Conservation (phyloP, 2,797 vertebrate genomes). For the Enteromius trimaculatus region DNA sequence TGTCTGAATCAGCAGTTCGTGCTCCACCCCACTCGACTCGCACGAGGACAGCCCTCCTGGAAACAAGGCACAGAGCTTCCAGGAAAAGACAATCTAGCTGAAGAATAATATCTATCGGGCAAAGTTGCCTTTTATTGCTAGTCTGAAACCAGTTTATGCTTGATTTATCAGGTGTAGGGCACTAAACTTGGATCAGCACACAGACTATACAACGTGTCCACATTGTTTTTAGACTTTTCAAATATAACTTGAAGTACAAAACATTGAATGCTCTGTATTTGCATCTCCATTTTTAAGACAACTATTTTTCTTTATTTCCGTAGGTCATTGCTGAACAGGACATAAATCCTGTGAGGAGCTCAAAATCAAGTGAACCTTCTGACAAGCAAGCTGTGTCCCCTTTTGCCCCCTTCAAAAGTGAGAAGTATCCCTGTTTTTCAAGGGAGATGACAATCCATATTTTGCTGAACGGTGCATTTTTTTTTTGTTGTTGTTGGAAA, state of each 20-base stretch:
- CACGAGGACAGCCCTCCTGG: conserved; percentile 34
- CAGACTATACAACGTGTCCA: background rate
- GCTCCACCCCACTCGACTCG: conserved; percentile 28
- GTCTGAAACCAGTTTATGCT: background rate
- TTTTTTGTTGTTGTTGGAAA: conserved; percentile 39
- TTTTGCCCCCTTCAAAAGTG: conserved; percentile 60
- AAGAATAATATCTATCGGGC: conserved; percentile 10
- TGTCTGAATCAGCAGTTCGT: conserved; percentile 58
- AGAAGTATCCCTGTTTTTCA: conserved; percentile 68
- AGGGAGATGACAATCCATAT: conserved; percentile 75
- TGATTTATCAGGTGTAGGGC: conserved; percentile 12
- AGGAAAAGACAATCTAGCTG: conserved; percentile 24
- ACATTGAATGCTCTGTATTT: background rate
- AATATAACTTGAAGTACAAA: background rate
- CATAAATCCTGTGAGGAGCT: conserved; percentile 67
- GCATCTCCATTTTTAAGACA: background rate
- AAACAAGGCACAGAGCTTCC: conserved; percentile 3
- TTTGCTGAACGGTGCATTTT: conserved; percentile 57
- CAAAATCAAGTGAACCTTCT: conserved; percentile 44
- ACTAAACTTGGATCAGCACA: background rate
- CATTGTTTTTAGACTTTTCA: background rate
- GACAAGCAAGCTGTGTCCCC: conserved; percentile 56
- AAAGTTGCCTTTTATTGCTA: conserved; percentile 29
- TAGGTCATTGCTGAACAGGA: conserved; percentile 88
- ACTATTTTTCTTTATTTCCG: conserved; percentile 41